Conservation (phyloP, 2,888 invertebrate species). For the Athripsodes cinereus region DNA sequence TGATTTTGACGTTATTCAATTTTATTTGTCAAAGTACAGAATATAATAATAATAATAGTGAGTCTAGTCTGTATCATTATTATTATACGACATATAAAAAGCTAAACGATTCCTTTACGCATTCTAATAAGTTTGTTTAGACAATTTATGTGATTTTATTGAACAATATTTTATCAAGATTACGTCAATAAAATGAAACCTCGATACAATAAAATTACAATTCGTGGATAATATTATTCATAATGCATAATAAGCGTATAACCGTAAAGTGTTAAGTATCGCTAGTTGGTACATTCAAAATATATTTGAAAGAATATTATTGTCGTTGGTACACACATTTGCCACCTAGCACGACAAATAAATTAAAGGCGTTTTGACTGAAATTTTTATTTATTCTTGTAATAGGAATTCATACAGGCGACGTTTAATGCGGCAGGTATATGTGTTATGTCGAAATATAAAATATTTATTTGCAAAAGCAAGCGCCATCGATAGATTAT, state of each 20-base stretch:
- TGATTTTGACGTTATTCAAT: slow-evolving; percentile 11
- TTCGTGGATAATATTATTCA: not conserved
- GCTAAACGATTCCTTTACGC: too few species aligned
- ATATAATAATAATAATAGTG: too few species aligned
- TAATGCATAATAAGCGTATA: not conserved
- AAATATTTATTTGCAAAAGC: too few species aligned
- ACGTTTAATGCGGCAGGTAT: too few species aligned
- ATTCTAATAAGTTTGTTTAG: not conserved
- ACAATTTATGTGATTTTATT: not conserved
- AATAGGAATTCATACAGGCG: too few species aligned
- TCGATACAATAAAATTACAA: not conserved
- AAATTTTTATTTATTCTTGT: not conserved
- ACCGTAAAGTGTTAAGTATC: not conserved
- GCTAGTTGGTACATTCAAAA: not conserved
- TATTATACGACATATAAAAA: too few species aligned
- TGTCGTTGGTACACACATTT: not conserved
- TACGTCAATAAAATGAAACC: not conserved
- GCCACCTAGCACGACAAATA: not conserved
- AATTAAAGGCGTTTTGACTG: not conserved
- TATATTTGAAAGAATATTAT: not conserved
- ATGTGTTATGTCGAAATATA: too few species aligned
- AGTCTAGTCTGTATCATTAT: too few species aligned
- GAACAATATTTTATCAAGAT: not conserved
- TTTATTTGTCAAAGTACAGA: not conserved
- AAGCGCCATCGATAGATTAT: too few species aligned